Evolutionary conservation across 1,140 invertebrate species (phyloP).

Genomic region (Andricus grossulariae): DNA sequence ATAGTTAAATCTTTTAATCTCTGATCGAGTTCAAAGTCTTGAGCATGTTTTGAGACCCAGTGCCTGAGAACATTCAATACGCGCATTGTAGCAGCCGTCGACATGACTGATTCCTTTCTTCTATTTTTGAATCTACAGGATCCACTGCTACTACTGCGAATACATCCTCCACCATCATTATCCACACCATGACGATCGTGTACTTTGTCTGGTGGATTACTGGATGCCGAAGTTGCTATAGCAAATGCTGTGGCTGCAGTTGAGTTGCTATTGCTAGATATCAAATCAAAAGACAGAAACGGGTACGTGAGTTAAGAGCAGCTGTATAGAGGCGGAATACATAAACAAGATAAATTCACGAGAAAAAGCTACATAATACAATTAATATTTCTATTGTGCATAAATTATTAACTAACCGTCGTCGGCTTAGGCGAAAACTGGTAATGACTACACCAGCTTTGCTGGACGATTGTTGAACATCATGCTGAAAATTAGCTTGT

Average conservation of each 20-base stretch:
- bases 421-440: constrained; percentile 90
- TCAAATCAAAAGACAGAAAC: not conserved
- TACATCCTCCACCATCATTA: constrained; percentile 58
- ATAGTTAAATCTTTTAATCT: constrained; percentile 87
- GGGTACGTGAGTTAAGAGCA: no score
- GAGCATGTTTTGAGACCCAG: constrained; percentile 83
- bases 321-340: no score
- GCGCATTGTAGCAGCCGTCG: constrained; percentile 94
- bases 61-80: constrained; percentile 91
- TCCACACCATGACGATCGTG: constrained; percentile 45
- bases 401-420: constrained; percentile 80
- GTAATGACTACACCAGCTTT: constrained; percentile 95
- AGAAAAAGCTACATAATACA: no score
- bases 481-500: constrained; percentile 78
- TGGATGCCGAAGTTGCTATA: constrained; percentile 92
- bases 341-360: no score
- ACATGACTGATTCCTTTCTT: constrained; percentile 90
- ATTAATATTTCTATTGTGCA: constrained; percentile 34
- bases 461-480: constrained; percentile 78
- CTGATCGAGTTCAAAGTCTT: constrained; percentile 90
- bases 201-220: constrained; percentile 83
- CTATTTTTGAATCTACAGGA: constrained; percentile 72
- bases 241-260: constrained; percentile 94
- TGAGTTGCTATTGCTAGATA: constrained; percentile 89
- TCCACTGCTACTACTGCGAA: constrained; percentile 53